phyloP scores from a whole-genome alignment of 2,797 vertebrate species.

The Neopelma chrysocephalum region DNA sequence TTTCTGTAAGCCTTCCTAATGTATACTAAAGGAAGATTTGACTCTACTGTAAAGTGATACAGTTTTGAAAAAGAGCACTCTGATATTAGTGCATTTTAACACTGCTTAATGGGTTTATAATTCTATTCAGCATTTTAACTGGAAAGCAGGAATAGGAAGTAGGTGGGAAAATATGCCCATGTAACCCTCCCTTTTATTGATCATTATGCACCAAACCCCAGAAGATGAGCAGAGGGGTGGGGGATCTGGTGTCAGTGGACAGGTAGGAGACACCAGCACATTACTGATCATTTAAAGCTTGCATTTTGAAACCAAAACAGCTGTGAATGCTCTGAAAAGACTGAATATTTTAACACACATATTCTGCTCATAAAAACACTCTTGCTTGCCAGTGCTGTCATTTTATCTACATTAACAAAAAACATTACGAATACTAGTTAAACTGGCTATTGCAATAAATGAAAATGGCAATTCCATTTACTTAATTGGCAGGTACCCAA shows the following conservation, averaged over 20 bases:
- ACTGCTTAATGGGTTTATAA: conserved; percentile 71
- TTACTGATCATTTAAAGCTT: background rate
- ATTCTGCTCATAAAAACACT: conserved; percentile 14
- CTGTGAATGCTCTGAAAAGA: background rate
- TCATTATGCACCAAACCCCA: conserved; percentile 35
- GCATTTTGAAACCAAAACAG: background rate
- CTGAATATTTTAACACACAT: conserved; percentile 8
- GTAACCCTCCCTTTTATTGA: conserved; percentile 41
- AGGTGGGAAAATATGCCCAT: conserved; percentile 12
- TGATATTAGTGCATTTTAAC: conserved; percentile 44
- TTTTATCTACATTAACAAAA: conserved; percentile 64
- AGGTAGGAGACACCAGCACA: background rate
- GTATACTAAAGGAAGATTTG: background rate
- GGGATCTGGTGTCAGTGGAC: background rate
- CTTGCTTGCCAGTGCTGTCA: background rate
- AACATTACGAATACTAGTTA: conserved; percentile 37
- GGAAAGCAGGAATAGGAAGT: conserved; percentile 58
- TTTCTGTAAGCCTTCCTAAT: background rate
- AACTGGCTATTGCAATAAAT: conserved; percentile 34
- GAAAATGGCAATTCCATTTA: conserved; percentile 52
- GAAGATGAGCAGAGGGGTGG: background rate
- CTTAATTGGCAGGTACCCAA: conserved; percentile 45
- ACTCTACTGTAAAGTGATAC: conserved; percentile 23
- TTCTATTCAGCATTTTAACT: conserved; percentile 72
- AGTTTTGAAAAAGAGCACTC: background rate